A percentile compares a stretch with the other conserved stretches of the same genome.
Conservation (phyloP, 2,113 vertebrate species). For the Aegithalos caudatus region DNA sequence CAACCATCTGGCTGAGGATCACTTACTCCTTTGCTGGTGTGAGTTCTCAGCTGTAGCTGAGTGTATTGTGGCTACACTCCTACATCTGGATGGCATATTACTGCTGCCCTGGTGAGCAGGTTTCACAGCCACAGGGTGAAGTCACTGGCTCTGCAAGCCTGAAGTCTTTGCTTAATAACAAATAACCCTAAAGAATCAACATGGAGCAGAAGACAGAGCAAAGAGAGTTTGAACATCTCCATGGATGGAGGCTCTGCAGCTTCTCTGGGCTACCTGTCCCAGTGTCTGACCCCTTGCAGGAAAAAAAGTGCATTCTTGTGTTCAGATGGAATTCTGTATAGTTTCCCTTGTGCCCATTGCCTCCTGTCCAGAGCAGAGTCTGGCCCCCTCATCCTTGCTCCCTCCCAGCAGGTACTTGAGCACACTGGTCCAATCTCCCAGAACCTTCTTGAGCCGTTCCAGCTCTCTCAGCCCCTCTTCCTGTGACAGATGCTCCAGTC, state of each 20-base stretch:
- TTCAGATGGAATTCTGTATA: neutral
- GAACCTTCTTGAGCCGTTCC: neutral
- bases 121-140: neutral
- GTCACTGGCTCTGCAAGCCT: neutral
- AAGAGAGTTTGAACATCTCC: neutral
- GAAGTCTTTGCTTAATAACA: neutral
- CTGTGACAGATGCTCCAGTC: neutral
- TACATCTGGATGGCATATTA: neutral
- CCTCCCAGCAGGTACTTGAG: neutral
- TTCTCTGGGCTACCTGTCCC: neutral
- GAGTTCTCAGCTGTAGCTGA: slow-evolving; percentile 21
- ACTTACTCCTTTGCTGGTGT: slow-evolving; percentile 83
- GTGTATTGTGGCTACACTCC: neutral
- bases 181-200: neutral
- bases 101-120: neutral
- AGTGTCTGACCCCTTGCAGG: neutral
- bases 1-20: slow-evolving; percentile 77
- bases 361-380: neutral
- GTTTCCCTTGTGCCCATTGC: neutral
- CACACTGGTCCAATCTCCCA: neutral
- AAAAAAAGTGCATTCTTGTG: neutral
- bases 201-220: neutral
- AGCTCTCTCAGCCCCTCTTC: neutral
- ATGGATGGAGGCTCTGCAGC: neutral
- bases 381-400: neutral